Conservation (phyloP, 2,113 vertebrate genomes). For the Hydrochoerus hydrochaeris region DNA sequence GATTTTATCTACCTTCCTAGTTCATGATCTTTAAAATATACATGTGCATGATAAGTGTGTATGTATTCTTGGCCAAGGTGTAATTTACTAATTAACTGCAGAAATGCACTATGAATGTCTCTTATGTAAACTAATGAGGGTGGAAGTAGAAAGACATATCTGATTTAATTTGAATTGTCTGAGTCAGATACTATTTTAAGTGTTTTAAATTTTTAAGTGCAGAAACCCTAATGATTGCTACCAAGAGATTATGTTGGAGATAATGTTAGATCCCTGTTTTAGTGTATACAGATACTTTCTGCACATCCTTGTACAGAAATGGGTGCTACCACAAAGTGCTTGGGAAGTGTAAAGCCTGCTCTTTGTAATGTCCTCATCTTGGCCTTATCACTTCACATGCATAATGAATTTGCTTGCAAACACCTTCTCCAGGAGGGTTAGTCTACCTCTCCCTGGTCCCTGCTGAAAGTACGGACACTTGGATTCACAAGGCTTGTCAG, state of each 20-base stretch:
- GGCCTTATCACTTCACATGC: neutral
- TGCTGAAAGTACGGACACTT: neutral
- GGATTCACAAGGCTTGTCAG: neutral
- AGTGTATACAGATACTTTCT: neutral
- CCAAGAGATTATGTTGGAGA: slow-evolving; percentile 2
- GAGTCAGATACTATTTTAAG: slow-evolving; percentile 46
- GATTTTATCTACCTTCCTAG: neutral
- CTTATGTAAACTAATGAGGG: slow-evolving; percentile 13
- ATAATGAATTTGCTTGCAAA: neutral
- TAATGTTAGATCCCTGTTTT: neutral
- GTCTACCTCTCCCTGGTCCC: neutral
- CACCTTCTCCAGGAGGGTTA: neutral
- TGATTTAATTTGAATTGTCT: slow-evolving; percentile 19
- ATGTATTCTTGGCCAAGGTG: neutral
- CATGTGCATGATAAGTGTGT: neutral
- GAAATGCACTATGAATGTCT: neutral
- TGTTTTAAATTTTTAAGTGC: slow-evolving; percentile 40
- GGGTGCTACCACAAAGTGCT: neutral
- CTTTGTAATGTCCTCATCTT: neutral
- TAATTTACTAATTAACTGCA: neutral
- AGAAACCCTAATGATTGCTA: slow-evolving; percentile 22
- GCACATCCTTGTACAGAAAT: neutral
- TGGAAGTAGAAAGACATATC: neutral
- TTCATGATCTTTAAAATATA: neutral
- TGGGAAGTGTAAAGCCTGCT: neutral